Conservation (phyloP, 2,888 invertebrate genomes). For the Calliphora vomitoria region DNA sequence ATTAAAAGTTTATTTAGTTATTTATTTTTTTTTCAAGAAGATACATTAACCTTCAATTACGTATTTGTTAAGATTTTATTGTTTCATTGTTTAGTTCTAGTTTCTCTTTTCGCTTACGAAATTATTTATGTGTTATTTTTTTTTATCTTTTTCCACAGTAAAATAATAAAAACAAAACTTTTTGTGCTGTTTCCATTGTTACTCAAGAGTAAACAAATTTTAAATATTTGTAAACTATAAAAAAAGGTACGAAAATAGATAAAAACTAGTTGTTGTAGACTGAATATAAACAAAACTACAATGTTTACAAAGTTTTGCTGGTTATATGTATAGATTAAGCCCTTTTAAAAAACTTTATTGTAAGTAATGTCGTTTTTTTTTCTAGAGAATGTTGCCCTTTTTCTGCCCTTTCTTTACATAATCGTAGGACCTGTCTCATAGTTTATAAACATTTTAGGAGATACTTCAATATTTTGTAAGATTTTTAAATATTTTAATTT, state of each 20-base stretch:
- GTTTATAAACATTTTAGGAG: too few relatives aligned
- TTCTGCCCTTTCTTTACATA: too few relatives aligned
- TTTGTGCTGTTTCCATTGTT: not conserved
- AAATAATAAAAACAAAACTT: not conserved
- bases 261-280: not conserved
- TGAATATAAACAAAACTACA: not conserved
- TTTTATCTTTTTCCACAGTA: not conserved
- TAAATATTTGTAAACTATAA: not conserved
- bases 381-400: too few relatives aligned
- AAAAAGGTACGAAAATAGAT: slow-evolving; percentile 1
- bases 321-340: too few relatives aligned
- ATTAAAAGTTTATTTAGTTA: not conserved
- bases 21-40: not conserved
- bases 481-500: too few relatives aligned
- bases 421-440: too few relatives aligned
- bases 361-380: too few relatives aligned
- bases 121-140: slow-evolving; percentile 6
- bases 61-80: slow-evolving; percentile 2
- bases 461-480: too few relatives aligned
- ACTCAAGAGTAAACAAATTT: not conserved
- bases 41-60: slow-evolving; percentile 7
- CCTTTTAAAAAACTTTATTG: too few relatives aligned
- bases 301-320: not conserved
- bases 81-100: slow-evolving; percentile 4
- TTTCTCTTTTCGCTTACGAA: slow-evolving; percentile 6